A percentile compares a stretch with the other conserved stretches of the same genome.
Evolutionary conservation across 2,113 vertebrate genomes (phyloP).

Genomic region (Eublepharis macularius): DNA sequence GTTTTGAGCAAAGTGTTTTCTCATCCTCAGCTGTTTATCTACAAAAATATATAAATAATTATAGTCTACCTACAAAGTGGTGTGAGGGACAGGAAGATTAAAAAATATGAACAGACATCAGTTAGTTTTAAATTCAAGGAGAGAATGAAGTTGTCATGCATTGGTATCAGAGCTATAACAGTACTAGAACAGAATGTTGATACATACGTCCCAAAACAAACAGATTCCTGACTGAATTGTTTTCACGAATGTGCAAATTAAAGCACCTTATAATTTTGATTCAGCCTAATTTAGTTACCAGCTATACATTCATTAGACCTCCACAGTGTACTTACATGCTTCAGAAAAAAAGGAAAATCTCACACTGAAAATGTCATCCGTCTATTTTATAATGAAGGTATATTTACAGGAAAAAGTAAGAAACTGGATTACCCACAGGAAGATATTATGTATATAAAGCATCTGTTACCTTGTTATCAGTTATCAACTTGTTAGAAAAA

Average conservation of each 20-base stretch:
- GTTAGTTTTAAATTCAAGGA: background rate
- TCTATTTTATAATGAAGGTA: background rate
- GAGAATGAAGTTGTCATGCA: background rate
- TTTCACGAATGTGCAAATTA: background rate
- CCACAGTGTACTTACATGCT: constrained; percentile 1
- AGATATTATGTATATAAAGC: fast-evolving
- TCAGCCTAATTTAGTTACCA: background rate
- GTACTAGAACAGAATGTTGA: background rate
- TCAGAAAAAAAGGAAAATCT: background rate
- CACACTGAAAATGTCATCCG: no score
- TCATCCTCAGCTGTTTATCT: background rate
- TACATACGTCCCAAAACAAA: background rate
- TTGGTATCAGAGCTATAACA: background rate
- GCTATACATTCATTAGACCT: background rate
- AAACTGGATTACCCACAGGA: background rate
- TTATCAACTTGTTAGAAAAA: background rate
- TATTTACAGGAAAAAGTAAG: background rate
- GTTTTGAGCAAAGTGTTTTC: background rate
- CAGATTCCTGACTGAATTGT: background rate
- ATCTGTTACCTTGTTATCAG: background rate
- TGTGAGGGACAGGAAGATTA: no score
- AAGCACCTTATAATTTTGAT: background rate
- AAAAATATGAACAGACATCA: background rate
- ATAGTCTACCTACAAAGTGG: background rate
- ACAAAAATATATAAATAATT: background rate